Conservation (phyloP, 2,113 vertebrate species). For the Microtus ochrogaster region DNA sequence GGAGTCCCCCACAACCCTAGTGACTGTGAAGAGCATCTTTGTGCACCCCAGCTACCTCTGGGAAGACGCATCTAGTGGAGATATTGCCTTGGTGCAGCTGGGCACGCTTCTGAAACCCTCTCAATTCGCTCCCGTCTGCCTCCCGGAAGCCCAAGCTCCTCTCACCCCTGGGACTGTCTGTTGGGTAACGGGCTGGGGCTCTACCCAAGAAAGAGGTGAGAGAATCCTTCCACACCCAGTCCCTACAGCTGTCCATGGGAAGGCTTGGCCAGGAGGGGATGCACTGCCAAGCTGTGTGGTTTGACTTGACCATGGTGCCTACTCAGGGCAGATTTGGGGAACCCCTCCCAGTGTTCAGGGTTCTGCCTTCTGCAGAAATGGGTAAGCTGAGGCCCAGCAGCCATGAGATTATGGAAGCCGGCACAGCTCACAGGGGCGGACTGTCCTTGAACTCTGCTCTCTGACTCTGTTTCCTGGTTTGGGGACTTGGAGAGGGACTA, state of each 20-base stretch:
- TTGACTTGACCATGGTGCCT: background rate
- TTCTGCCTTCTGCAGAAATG: background rate
- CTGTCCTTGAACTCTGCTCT: background rate
- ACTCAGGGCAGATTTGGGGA: background rate
- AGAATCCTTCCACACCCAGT: too few species aligned
- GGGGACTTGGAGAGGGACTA: too few species aligned
- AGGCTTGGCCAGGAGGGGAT: background rate
- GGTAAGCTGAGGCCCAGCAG: background rate
- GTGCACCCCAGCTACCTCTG: background rate
- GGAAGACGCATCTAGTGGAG: background rate
- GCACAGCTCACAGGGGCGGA: background rate
- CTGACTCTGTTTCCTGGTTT: background rate
- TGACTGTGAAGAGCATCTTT: background rate
- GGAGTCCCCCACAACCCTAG: background rate
- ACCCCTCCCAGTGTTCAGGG: background rate
- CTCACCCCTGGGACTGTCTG: background rate
- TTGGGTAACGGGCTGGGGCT: conserved; percentile 53
- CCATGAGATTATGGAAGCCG: background rate
- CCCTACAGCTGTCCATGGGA: background rate
- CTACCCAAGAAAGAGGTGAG: background rate
- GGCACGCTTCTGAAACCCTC: background rate
- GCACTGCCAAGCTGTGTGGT: background rate
- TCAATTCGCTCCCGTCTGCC: conserved; percentile 23
- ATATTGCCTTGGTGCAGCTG: conserved; percentile 31
- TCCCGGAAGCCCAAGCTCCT: background rate